phyloP scores from a whole-genome alignment of 2,888 invertebrate genomes.

The Polyommatus icarus region DNA sequence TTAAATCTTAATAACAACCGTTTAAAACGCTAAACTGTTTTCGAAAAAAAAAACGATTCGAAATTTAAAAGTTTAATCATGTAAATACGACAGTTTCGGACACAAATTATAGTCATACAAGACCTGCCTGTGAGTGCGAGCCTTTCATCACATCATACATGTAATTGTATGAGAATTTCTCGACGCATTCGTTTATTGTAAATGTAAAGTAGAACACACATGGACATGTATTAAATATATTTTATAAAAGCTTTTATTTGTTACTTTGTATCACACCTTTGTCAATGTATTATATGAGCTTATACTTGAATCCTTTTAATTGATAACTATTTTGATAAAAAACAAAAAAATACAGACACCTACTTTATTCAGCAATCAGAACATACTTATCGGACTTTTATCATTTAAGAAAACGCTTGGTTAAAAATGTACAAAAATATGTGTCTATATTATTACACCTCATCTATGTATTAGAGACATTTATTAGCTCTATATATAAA shows the following conservation, averaged over 20 bases:
- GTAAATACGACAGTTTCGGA: conserved; percentile 17
- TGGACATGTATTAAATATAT: background rate
- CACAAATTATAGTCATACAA: conserved; percentile 27
- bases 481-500: no score
- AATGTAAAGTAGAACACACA: conserved; percentile 27
- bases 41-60: background rate
- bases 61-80: conserved; percentile 23
- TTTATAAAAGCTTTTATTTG: conserved; percentile 16
- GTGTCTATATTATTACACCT: background rate
- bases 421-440: no score
- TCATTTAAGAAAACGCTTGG: no score
- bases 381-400: background rate
- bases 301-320: background rate
- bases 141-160: conserved; percentile 22
- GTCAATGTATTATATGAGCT: background rate
- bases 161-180: conserved; percentile 27
- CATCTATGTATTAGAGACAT: background rate
- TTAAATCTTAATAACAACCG: conserved; percentile 6
- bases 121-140: conserved; percentile 19
- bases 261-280: background rate
- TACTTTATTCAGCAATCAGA: background rate
- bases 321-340: background rate
- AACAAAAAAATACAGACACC: background rate
- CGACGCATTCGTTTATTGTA: conserved; percentile 22
- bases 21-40: conserved; percentile 14